Percentiles rank a stretch among this genome's conserved stretches.
Evolutionary conservation across 2,113 vertebrate species (phyloP).

Genomic region (Lepisosteus oculatus): DNA sequence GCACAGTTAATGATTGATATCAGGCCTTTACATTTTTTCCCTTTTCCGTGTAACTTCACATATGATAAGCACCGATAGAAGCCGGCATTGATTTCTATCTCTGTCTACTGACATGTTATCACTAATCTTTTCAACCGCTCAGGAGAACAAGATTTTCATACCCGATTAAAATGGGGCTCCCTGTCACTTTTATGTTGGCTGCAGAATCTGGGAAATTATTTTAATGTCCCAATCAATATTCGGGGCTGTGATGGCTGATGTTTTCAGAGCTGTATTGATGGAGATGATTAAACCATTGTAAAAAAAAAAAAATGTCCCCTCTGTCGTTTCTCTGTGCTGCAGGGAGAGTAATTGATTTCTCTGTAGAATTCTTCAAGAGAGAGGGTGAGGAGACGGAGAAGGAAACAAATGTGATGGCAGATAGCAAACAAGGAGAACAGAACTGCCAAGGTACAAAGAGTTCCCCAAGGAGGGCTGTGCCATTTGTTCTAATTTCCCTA

Average conservation of each 20-base stretch:
- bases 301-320: constrained; percentile 28
- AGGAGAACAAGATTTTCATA: constrained; percentile 51
- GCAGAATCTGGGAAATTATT: constrained; percentile 55
- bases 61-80: constrained; percentile 4
- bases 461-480: constrained; percentile 2
- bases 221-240: constrained; percentile 65
- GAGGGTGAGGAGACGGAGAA: constrained; percentile 2
- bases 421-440: constrained; percentile 23
- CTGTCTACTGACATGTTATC: constrained; percentile 54
- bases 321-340: constrained; percentile 27
- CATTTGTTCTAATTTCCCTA: constrained; percentile 5
- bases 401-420: constrained; percentile 6
- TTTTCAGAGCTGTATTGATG: constrained; percentile 50
- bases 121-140: constrained; percentile 52
- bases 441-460: neutral
- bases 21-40: constrained; percentile 2
- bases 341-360: constrained; percentile 37
- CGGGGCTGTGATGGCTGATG: constrained; percentile 43
- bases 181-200: constrained; percentile 57
- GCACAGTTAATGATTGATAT: constrained; percentile 4
- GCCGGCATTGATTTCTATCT: constrained; percentile 56
- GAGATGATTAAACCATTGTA: constrained; percentile 50
- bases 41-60: neutral
- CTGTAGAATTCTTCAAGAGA: constrained; percentile 11
- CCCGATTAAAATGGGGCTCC: constrained; percentile 51